Evolutionary conservation across 2,113 vertebrate species (phyloP), one percentile per base, ranked within the genome.

Genomic region (Dicrurus megarhynchus): DNA sequence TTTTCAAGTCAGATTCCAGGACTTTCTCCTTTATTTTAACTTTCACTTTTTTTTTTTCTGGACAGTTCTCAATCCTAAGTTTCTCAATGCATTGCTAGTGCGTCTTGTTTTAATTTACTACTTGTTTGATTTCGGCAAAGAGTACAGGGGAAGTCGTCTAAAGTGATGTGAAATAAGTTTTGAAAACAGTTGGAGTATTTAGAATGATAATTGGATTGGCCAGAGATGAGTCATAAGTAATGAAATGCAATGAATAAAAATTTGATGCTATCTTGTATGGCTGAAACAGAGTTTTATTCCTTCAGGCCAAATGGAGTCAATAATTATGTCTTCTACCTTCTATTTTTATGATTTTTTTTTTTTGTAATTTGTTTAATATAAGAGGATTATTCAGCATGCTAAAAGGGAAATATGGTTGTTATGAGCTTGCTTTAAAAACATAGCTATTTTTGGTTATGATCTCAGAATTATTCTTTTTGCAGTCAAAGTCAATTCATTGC

Each of bases 161-260:
- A 86, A 80, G 53, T 35, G 7, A 71, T 64, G 39, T 53, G 47
- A 87, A 92, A 81, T 73, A 61, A 67, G 33, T 85, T 89, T 89
- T 94, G 49, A 90, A 86, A 96, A 78, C 33, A 84, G 55, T 93
- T 95, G 47, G 42, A 93, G 41, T 69, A 67, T 94, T 89, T 93
- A 84, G 69, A 55, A 93, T 84, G 42, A 56, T 87, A 92, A 92
- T 86, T 94, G 64, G 32, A 50, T 89, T 94, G 95, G 78, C 85
- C 56, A 89, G 70, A 91, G 87, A 96, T 96, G 92, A 97, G 87
- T 94, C 94, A 90, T 50, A 67, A 74, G 41, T 67, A 88, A 75
- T 9, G 16, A 94, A 95, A 95, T 87, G 63, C 74, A 83, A 81
- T 42, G 52, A 91, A 87, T 84, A 93, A 93, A 95, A 80, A 89